These are phyloP conservation scores for Steinernema khuongi DNA, from an alignment of 1,140 invertebrate species.

Conservation along the genomic window DNA sequence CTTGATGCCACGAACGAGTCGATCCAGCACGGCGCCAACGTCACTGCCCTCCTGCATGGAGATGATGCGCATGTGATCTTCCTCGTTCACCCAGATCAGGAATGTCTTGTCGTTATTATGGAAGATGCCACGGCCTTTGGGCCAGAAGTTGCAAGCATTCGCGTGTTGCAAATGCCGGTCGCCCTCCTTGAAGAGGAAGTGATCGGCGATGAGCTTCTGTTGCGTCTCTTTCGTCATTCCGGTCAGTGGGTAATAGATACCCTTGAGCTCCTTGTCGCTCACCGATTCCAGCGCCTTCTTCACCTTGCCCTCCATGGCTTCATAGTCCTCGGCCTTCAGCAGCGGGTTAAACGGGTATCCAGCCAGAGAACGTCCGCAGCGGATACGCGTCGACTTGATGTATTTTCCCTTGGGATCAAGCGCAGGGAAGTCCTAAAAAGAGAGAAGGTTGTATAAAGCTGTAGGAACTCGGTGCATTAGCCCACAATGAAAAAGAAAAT, in stretches of 20 bases:
- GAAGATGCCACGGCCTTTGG: slow-evolving; percentile 86
- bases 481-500: neutral
- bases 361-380: slow-evolving; percentile 73
- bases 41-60: slow-evolving; percentile 92
- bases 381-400: slow-evolving; percentile 86
- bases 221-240: slow-evolving; percentile 50
- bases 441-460: too few species aligned
- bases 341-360: slow-evolving; percentile 82
- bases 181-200: slow-evolving; percentile 94
- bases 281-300: slow-evolving; percentile 46
- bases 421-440: slow-evolving; percentile 66
- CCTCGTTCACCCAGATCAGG: slow-evolving; percentile 94
- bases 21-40: slow-evolving; percentile 73
- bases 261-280: slow-evolving; percentile 71
- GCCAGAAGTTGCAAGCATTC: slow-evolving; percentile 88
- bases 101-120: slow-evolving; percentile 93
- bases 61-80: slow-evolving; percentile 86
- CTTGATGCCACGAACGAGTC: slow-evolving; percentile 69
- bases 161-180: slow-evolving; percentile 66
- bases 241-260: slow-evolving; percentile 81
- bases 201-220: slow-evolving; percentile 65
- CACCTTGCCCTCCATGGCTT: slow-evolving; percentile 45
- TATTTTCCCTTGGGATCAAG: slow-evolving; percentile 79
- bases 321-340: slow-evolving; percentile 60
- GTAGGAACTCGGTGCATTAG: too few species aligned